Evolutionary conservation across 2,113 vertebrate species (phyloP), one percentile per base, ranked within the genome.

Genomic region (Henicopernis longicauda): DNA sequence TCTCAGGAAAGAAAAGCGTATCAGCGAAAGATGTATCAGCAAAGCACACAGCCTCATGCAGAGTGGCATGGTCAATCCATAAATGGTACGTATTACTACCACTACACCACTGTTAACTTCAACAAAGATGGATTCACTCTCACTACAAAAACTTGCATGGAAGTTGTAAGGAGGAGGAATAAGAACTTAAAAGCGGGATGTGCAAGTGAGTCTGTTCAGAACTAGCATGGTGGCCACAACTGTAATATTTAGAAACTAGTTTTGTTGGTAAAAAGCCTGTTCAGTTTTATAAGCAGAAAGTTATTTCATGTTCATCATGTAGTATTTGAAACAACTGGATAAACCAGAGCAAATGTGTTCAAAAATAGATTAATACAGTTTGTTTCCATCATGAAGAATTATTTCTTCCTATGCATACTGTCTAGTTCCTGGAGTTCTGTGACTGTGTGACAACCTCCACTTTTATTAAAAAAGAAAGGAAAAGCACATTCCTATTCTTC

Each of bases 401-500:
- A 74, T 76, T 97, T 85, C 57, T 88, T 66, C 27, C 3, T 5
- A 26, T 31, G 52, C 22, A 7, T 38, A 34, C 42, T 72, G 10
- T 27, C 23, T 49, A 66, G 16, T 25, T 70, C 34, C 47, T 67
- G 27, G 40, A 82, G 50, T 42, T 61, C 59, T 88, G 34, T 3
- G 12, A 73, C 23, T 73, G 17, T 59, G 47, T 82, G 44, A 79
- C n/a, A 54, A 88, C 50, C 44, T 86, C 52, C 16, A 55, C 29
- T 85, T 78, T 21, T 21, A 44, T 42, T 67, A 31, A 67, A 59
- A 82, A 70, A 72, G 14, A 59, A 47, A 78, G 50, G 55, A 92
- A 74, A 95, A 61, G n/a, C 32, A 92, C 44, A 80, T 76, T 89
- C 69, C 42, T 79, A 74, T 47, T 88, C 55, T 67, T 88, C 31